Percentiles rank a stretch among this genome's conserved stretches.
Evolutionary conservation across 1,140 invertebrate genomes (phyloP).

Genomic region (Drosophila nannoptera): DNA sequence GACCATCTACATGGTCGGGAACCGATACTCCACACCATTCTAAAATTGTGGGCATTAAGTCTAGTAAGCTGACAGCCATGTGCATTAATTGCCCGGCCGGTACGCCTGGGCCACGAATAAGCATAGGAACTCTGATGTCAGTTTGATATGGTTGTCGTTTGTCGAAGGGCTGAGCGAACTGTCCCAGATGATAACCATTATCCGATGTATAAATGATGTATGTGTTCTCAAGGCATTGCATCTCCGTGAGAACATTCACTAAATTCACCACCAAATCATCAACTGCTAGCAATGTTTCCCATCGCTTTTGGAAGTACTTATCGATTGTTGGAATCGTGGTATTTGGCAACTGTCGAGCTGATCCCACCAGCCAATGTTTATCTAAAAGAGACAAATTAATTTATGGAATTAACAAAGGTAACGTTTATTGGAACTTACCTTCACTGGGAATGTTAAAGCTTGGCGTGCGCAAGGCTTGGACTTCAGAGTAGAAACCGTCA

Average conservation of each 20-base stretch:
- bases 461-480: slow-evolving; percentile 83
- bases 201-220: slow-evolving; percentile 92
- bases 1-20: slow-evolving; percentile 81
- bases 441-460: slow-evolving; percentile 84
- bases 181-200: slow-evolving; percentile 93
- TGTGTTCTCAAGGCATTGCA: slow-evolving; percentile 84
- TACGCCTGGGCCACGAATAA: slow-evolving; percentile 88
- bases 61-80: slow-evolving; percentile 86
- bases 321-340: slow-evolving; percentile 83
- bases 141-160: slow-evolving; percentile 94
- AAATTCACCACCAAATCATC: slow-evolving; percentile 89
- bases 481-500: slow-evolving; percentile 81
- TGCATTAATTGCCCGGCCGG: slow-evolving; percentile 78
- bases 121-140: slow-evolving; percentile 89
- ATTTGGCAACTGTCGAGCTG: slow-evolving; percentile 82
- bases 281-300: slow-evolving; percentile 90
- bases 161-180: slow-evolving; percentile 91
- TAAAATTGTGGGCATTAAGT: slow-evolving; percentile 90
- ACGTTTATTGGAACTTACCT: slow-evolving; percentile 37
- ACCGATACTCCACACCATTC: slow-evolving; percentile 81
- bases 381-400: slow-evolving; percentile 78
- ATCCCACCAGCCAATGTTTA: slow-evolving; percentile 90
- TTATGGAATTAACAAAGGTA: background rate
- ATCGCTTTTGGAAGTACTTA: slow-evolving; percentile 84
- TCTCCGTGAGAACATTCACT: slow-evolving; percentile 81